Evolutionary conservation across 35 echinoderm and acorn worm species (phyloP).

Genomic region (Ophiothrix spiculata): DNA sequence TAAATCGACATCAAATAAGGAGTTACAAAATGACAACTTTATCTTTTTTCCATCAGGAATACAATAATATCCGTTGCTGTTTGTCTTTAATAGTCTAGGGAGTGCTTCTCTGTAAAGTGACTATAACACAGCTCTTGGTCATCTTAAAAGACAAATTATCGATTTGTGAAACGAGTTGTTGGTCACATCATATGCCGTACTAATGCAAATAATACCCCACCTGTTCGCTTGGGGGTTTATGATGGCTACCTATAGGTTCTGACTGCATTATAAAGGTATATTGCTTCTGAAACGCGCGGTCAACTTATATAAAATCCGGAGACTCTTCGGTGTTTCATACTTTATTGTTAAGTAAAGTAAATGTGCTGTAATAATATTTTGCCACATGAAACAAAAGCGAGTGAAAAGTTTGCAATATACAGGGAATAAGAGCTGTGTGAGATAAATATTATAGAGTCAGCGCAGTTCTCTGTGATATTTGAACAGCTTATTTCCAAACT

Average conservation of each 20-base stretch:
- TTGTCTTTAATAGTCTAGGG: background rate
- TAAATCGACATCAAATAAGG: background rate
- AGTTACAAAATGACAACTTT: background rate
- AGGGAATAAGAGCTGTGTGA: no score
- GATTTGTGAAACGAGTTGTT: background rate
- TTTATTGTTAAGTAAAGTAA: no score
- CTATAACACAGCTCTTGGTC: background rate
- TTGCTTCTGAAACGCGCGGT: background rate
- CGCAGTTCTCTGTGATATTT: no score
- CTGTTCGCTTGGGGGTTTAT: background rate
- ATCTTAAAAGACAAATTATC: constrained; percentile 8
- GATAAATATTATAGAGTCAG: no score
- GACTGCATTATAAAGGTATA: background rate
- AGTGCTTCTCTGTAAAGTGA: background rate
- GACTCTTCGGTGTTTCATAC: no score
- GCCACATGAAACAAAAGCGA: no score
- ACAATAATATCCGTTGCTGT: background rate
- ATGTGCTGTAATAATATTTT: no score
- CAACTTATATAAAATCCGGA: no score
- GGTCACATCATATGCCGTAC: constrained; percentile 1
- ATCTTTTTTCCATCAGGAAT: background rate
- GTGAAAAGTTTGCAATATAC: no score
- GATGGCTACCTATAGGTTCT: background rate
- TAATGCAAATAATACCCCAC: background rate
- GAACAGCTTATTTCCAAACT: no score